A percentile compares a stretch with the other conserved stretches of the same genome.
Evolutionary conservation across 2,888 invertebrate species (phyloP).

Genomic region (Gryllus longicercus): DNA sequence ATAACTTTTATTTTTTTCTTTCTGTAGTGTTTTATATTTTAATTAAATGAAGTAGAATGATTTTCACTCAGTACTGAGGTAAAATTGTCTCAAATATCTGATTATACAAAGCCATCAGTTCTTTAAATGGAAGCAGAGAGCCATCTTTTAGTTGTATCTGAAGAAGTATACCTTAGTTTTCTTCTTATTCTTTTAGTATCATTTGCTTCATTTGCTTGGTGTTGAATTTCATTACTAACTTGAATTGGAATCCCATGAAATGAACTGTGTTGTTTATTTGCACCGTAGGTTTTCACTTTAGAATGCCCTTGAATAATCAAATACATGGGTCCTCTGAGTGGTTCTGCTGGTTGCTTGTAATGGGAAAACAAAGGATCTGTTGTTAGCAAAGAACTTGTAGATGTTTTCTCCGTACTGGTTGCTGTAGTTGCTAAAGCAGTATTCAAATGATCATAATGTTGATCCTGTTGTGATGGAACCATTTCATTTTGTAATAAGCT

Average conservation of each 20-base stretch:
- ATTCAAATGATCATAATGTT: neutral
- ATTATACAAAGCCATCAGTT: too few species aligned
- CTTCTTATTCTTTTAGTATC: too few species aligned
- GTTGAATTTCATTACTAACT: conserved; percentile 53
- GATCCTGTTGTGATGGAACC: neutral
- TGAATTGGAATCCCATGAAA: conserved; percentile 49
- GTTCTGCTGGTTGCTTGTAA: conserved; percentile 59
- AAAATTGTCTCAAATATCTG: too few species aligned
- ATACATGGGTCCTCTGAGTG: conserved; percentile 63
- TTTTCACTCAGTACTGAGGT: too few species aligned
- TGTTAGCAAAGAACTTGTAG: conserved; percentile 53
- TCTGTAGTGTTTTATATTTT: too few species aligned
- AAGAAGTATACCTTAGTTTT: too few species aligned
- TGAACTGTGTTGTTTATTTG: conserved; percentile 50
- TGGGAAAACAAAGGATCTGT: conserved; percentile 61
- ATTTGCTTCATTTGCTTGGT: neutral
- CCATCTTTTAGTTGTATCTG: too few species aligned
- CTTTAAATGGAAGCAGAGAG: too few species aligned
- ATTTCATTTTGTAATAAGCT: neutral
- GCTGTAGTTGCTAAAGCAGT: conserved; percentile 42
- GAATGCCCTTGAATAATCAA: conserved; percentile 81
- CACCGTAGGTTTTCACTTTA: conserved; percentile 79
- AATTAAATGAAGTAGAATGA: too few species aligned
- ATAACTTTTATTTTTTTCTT: too few species aligned
- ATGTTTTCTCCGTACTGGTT: conserved; percentile 46